Evolutionary conservation across 2,888 invertebrate genomes (phyloP).

Genomic region (Drosophila leonis): DNA sequence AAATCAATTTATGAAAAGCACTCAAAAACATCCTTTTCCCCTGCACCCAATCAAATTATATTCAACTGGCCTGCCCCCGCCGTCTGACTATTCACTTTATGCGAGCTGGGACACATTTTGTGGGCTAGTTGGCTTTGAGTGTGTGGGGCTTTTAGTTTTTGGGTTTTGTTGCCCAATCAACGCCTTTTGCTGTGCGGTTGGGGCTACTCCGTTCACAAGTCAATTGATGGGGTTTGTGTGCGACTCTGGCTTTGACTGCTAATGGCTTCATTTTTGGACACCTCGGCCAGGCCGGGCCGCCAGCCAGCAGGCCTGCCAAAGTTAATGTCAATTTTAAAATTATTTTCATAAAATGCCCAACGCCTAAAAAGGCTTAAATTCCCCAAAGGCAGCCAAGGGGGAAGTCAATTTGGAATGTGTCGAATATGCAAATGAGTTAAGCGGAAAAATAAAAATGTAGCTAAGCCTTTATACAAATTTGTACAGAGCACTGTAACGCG

Average conservation of each 20-base stretch:
- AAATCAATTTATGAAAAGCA: constrained; percentile 46
- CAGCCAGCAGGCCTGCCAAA: constrained; percentile 15
- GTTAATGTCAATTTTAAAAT: constrained; percentile 63
- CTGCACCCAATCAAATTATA: constrained; percentile 37
- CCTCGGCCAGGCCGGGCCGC: constrained; percentile 2
- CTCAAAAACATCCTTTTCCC: constrained; percentile 25
- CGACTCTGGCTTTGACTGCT: constrained; percentile 43
- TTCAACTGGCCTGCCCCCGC: constrained; percentile 1
- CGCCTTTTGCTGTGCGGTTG: constrained; percentile 56
- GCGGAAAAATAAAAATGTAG: constrained; percentile 41
- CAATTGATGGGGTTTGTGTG: constrained; percentile 41
- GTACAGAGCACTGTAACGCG: constrained; percentile 40
- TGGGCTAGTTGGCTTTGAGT: not conserved
- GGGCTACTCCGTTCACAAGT: constrained; percentile 22
- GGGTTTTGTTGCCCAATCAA: constrained; percentile 56
- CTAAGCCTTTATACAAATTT: constrained; percentile 78
- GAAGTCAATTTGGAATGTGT: constrained; percentile 49
- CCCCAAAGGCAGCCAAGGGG: constrained; percentile 20
- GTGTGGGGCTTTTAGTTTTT: not conserved
- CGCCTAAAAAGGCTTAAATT: constrained; percentile 47
- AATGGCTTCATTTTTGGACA: constrained; percentile 65
- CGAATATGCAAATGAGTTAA: constrained; percentile 72
- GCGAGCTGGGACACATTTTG: constrained; percentile 6
- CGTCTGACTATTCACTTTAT: constrained; percentile 32
- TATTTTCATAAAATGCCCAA: constrained; percentile 44